A percentile compares a stretch with the other conserved stretches of the same genome.
Conservation (phyloP, 2,888 invertebrate genomes). For the Sesia apiformis region DNA sequence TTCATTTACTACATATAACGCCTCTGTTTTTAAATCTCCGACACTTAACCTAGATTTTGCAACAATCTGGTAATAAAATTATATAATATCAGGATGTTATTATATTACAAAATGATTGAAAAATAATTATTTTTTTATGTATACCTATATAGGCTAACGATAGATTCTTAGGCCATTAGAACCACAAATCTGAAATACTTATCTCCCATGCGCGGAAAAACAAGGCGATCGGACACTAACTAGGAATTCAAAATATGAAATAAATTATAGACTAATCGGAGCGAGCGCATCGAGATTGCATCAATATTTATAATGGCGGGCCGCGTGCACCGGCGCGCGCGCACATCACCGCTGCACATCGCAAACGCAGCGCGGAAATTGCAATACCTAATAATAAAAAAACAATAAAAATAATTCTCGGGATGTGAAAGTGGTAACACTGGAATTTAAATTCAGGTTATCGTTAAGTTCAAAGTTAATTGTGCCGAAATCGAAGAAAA, state of each 20-base stretch:
- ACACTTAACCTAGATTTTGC: no score
- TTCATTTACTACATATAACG: no score
- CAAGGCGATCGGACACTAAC: conserved; percentile 11
- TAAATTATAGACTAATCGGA: conserved; percentile 57
- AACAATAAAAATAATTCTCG: conserved; percentile 5
- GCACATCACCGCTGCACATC: conserved; percentile 50
- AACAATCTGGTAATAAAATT: no score
- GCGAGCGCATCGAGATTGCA: conserved; percentile 58
- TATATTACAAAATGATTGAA: no score
- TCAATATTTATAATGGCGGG: conserved; percentile 66
- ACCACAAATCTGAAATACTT: background rate
- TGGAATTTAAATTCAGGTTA: background rate
- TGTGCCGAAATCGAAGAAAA: background rate
- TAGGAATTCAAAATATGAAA: conserved; percentile 44
- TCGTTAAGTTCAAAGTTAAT: background rate
- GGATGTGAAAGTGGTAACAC: conserved; percentile 16
- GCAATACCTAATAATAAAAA: background rate
- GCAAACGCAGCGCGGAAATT: conserved; percentile 48
- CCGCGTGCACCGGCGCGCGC: conserved; percentile 28
- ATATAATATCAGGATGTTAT: no score
- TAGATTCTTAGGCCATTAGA: background rate
- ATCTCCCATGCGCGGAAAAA: background rate
- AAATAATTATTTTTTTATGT: no score
- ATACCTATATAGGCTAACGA: no score
- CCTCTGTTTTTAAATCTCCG: no score